Conservation (phyloP, 2,113 vertebrate genomes). For the Scatophagus argus region DNA sequence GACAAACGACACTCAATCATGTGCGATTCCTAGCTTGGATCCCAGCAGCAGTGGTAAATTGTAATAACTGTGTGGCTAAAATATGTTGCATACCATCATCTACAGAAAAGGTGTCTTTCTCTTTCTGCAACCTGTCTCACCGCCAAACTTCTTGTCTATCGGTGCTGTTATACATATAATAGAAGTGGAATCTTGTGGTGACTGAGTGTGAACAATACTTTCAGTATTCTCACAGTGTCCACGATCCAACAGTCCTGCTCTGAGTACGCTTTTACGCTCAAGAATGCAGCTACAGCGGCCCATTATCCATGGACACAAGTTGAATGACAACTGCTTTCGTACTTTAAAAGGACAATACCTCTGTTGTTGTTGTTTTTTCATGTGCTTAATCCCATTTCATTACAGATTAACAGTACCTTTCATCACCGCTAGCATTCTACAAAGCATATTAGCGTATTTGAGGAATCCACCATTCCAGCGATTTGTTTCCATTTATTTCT, state of each 20-base stretch:
- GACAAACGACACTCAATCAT: constrained; percentile 9
- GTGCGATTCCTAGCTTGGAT: background rate
- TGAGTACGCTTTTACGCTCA: constrained; percentile 38
- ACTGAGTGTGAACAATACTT: constrained; percentile 43
- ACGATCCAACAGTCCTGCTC: constrained; percentile 31
- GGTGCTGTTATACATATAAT: constrained; percentile 20
- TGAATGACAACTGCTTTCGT: constrained; percentile 44
- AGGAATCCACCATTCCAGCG: too few relatives aligned
- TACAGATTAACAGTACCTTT: background rate
- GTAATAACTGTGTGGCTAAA: background rate
- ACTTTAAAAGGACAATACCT: background rate
- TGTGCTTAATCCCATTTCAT: background rate
- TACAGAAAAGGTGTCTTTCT: background rate
- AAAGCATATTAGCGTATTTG: background rate
- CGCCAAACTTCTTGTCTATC: constrained; percentile 8
- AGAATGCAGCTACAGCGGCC: constrained; percentile 58
- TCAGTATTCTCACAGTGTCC: constrained; percentile 45
- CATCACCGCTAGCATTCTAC: background rate
- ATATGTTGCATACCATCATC: background rate
- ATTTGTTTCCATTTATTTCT: background rate
- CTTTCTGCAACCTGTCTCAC: background rate
- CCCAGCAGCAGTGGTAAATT: background rate
- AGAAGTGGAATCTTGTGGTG: constrained; percentile 13
- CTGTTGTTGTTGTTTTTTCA: background rate
- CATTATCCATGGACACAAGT: constrained; percentile 44